These are phyloP conservation scores for Suncus etruscus DNA, from an alignment of 2,113 vertebrate genomes.

Conservation along the genomic window DNA sequence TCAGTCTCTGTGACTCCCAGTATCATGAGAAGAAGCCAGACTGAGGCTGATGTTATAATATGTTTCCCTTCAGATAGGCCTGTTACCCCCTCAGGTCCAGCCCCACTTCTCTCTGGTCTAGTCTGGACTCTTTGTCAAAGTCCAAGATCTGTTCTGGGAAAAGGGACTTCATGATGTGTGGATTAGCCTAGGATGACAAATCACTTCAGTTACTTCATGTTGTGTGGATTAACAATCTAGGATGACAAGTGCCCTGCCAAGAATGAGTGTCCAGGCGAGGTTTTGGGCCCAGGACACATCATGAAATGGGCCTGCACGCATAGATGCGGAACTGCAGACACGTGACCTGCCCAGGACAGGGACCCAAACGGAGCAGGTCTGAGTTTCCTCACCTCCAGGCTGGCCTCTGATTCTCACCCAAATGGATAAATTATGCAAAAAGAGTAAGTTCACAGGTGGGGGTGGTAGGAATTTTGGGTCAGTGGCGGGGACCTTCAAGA, in stretches of 20 bases:
- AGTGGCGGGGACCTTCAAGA: not conserved
- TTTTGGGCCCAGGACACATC: not conserved
- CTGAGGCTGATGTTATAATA: too few relatives aligned
- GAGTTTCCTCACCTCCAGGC: not conserved
- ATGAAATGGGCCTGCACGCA: not conserved
- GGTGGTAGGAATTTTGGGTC: too few relatives aligned
- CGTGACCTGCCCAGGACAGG: constrained; percentile 26
- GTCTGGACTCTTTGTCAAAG: not conserved
- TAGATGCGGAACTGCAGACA: constrained; percentile 67
- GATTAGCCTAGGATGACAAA: not conserved
- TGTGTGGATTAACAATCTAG: not conserved
- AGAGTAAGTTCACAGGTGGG: not conserved
- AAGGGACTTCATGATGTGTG: accelerated
- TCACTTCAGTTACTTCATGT: too few relatives aligned
- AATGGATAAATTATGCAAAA: accelerated
- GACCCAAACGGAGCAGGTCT: not conserved
- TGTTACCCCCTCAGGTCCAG: not conserved
- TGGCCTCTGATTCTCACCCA: not conserved
- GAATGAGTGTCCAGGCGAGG: not conserved
- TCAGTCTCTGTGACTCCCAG: too few relatives aligned
- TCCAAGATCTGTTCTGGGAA: not conserved
- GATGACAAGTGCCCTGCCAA: not conserved
- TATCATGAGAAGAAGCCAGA: too few relatives aligned
- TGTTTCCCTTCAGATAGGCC: not conserved
- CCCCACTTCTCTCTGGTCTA: not conserved